Evolutionary conservation across 2,113 vertebrate species (phyloP), one percentile per base, ranked within the genome.

Genomic region (Monarcha castaneiventris): DNA sequence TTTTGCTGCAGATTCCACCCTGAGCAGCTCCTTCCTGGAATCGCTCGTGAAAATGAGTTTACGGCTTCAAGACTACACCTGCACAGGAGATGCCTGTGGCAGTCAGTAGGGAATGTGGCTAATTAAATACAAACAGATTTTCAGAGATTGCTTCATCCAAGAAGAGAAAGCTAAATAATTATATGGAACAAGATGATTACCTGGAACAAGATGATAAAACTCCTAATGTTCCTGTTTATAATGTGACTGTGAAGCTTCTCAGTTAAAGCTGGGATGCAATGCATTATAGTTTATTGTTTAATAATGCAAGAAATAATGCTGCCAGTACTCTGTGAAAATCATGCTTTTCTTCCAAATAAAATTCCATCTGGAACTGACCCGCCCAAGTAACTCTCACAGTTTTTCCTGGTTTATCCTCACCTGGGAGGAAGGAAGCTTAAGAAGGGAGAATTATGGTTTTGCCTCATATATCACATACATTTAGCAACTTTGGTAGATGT

Each of bases 61-160:
- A 90, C 79, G 73, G 51, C 84, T 96, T 96, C 95, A 96, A 97
- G 96, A 97, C 92, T 92, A 93, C 93, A 97, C 93, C 95, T 97
- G 95, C 94, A 95, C 89, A 93, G 90, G 89, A 94, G 93, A 85
- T 92, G 94, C 95, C 96, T 94, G 93, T 95, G 94, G 96, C 93
- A 91, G 61, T 96, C 93, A 63, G 89, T 79, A 90, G 95, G 92
- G 94, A 97, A 96, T 97, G 93, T 87, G 87, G 43, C 85, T 96
- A 97, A 97, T 97, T 96, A 97, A 97, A 94, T 69, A 92, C 6
- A 10, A 94, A 89, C 90, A 93, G 84, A 94, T 97, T 97, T 93
- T 95, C 90, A 85, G 91, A 89, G 89, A 88, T 97, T 97, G 89
- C 75, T 94, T 94, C 90, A 94, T 94, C 89, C 83, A 94, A 96